Conservation (phyloP, 2,797 vertebrate genomes). For the Neostethus bicornis region DNA sequence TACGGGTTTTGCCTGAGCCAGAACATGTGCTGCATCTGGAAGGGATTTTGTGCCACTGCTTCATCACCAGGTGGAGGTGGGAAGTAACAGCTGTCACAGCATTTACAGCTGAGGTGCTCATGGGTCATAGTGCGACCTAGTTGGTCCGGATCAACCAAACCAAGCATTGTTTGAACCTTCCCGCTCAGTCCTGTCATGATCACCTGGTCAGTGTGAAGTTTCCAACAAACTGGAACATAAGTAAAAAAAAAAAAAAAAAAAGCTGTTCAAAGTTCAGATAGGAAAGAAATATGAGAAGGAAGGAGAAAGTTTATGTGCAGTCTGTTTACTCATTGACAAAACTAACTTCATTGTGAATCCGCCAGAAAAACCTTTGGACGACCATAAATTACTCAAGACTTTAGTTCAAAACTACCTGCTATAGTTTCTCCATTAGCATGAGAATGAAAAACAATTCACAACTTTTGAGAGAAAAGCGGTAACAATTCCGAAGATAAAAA, state of each 20-base stretch:
- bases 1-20: constrained; percentile 94
- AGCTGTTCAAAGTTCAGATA: too few species aligned
- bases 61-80: constrained; percentile 79
- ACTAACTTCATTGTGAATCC: background rate
- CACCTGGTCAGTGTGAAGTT: constrained; percentile 4
- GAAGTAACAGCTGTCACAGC: constrained; percentile 83
- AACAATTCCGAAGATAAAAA: background rate
- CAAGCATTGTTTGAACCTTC: constrained; percentile 90
- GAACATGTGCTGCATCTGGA: constrained; percentile 88
- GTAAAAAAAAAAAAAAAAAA: too few species aligned
- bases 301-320: background rate
- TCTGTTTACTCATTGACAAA: constrained; percentile 16
- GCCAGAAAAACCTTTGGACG: constrained; percentile 39
- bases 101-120: constrained; percentile 87
- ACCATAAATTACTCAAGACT: background rate
- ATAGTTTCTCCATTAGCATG: background rate
- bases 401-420: too few species aligned
- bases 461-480: background rate
- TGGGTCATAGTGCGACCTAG: constrained; percentile 92
- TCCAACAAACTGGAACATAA: constrained; percentile 31
- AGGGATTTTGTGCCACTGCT: constrained; percentile 76
- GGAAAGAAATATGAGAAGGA: background rate
- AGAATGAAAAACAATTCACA: background rate
- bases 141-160: constrained; percentile 82
- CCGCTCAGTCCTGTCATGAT: constrained; percentile 86